Conservation (phyloP, 2,797 vertebrate species). For the Catamblyrhynchus diadema region DNA sequence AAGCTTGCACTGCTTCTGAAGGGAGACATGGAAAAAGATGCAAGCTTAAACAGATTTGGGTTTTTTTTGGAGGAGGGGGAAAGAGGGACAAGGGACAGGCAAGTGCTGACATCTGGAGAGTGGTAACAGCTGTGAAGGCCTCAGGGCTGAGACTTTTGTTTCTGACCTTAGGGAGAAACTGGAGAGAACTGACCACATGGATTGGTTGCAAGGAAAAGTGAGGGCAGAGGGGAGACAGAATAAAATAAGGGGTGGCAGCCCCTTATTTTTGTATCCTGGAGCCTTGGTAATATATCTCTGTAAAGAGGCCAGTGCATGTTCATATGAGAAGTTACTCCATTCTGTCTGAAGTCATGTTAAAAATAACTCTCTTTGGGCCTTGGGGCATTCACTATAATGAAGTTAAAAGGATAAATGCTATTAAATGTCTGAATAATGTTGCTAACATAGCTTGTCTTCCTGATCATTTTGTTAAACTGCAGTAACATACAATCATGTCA, state of each 20-base stretch:
- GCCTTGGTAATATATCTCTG: constrained; percentile 29
- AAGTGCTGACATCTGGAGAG: not conserved
- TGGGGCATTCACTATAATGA: constrained; percentile 49
- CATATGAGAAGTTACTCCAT: constrained; percentile 19
- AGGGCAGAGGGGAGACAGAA: constrained; percentile 52
- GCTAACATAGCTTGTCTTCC: constrained; percentile 65
- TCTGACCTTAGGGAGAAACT: constrained; percentile 58
- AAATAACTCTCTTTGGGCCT: constrained; percentile 46
- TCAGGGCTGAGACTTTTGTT: constrained; percentile 14
- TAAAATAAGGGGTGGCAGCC: not conserved
- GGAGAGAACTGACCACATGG: constrained; percentile 45
- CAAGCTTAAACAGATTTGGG: not conserved
- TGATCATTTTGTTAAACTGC: constrained; percentile 67
- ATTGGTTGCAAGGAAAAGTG: not conserved
- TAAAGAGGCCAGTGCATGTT: not conserved
- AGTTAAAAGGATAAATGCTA: constrained; percentile 70
- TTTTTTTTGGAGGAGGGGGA: fast-evolving
- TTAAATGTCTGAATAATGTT: constrained; percentile 71
- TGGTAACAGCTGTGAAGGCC: constrained; percentile 1
- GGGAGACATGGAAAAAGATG: not conserved
- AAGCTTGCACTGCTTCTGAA: not conserved
- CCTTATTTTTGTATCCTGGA: constrained; percentile 24
- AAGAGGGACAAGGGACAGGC: constrained; percentile 13
- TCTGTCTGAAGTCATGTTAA: constrained; percentile 49
- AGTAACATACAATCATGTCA: constrained; percentile 65